phyloP scores from a whole-genome alignment of 2,888 invertebrate genomes.

The Aelia acuminata region DNA sequence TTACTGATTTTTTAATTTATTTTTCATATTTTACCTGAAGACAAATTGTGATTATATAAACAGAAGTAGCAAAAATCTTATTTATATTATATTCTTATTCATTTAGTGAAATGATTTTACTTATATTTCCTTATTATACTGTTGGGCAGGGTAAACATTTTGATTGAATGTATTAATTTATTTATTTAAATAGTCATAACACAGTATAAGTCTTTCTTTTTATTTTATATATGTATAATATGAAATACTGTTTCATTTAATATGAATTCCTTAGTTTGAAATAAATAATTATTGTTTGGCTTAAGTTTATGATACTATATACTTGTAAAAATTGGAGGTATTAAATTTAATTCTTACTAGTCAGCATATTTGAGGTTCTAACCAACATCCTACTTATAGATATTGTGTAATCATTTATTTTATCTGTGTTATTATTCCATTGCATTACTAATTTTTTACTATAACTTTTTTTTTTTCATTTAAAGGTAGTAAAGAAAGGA shows the following conservation, averaged over 20 bases:
- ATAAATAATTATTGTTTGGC: neutral
- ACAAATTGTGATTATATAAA: neutral
- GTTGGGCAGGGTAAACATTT: neutral
- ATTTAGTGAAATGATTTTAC: neutral
- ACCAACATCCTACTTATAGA: neutral
- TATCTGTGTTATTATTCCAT: neutral
- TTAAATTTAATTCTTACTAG: neutral
- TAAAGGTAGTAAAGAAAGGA: neutral
- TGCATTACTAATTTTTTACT: neutral
- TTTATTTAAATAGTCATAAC: neutral
- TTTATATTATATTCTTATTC: neutral
- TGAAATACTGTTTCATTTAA: neutral
- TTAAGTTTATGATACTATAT: neutral
- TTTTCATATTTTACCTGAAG: neutral
- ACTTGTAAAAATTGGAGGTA: neutral
- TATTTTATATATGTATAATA: neutral
- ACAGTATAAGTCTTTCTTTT: neutral
- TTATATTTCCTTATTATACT: neutral
- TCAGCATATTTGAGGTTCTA: neutral
- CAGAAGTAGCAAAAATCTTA: neutral
- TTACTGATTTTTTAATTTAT: neutral
- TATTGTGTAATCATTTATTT: neutral
- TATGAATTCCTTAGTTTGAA: neutral
- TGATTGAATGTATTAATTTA: neutral
- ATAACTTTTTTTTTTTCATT: neutral